Evolutionary conservation across 2,888 invertebrate genomes (phyloP), one percentile per base, ranked within the genome.

Genomic region (Monoplex corrugatus): DNA sequence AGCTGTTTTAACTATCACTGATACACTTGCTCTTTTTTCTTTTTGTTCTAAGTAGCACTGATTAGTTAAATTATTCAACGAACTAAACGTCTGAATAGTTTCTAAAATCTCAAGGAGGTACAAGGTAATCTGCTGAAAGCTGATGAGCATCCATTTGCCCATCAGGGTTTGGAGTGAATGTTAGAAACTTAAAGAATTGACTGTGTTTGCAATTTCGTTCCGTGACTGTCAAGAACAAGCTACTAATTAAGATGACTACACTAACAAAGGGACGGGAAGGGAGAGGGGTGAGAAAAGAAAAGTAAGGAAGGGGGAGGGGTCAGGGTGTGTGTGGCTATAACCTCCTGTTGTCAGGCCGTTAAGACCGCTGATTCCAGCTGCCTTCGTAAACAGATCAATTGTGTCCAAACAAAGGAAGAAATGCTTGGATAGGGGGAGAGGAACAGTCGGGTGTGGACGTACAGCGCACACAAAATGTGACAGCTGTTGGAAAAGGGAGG

Each of bases 21-120:
- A 57, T 84, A 50, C 84, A 57, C 45, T 50, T 28, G n/a, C 16
- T 16, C 32, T 44, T 0, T 45, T 82, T 45, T 45, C 1, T 45
- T n/a, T 82, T 40, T 80, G 43, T 43, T 80, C 19, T 10, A 57
- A 50, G 38, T 45, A 50, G 19, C 35, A 32, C 84, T 84, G 50
- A 50, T 84, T 84, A 50, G 57, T 38, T 84, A 2, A 50, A 84
- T 84, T 50, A 84, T 84, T 84, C 45, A 84, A 23, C 38, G 8
- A 50, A 38, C 50, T 35, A 84, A 84, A 50, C 50, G 45, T 84
- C 57, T 38, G 23, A 13, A 35, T 16, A 57, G 45, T 38, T 38
- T 35, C 32, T 32, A 35, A 23, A 50, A 45, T 84, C 82, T 45
- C 45, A 13, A 16, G 13, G 45, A 45, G 44, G 82, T 32, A 45